phyloP scores from a whole-genome alignment of 1,140 invertebrate species.

The Heterodera schachtii region DNA sequence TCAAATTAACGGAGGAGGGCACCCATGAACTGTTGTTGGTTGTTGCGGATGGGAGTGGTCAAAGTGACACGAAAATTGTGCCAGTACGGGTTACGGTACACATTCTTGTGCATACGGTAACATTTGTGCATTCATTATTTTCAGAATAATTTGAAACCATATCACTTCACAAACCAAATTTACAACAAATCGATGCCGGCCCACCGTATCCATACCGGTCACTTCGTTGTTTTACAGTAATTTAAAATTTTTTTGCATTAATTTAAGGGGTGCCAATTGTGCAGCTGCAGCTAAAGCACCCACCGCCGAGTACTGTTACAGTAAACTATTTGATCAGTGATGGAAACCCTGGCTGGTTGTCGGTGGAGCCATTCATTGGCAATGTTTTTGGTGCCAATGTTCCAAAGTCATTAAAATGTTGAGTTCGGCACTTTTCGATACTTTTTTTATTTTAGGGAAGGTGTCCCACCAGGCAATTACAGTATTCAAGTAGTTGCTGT shows the following conservation, averaged over 20 bases:
- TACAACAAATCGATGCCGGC: slow-evolving; percentile 29
- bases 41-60: slow-evolving; percentile 9
- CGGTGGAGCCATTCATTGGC: slow-evolving; percentile 44
- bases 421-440: no score
- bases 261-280: slow-evolving; percentile 16
- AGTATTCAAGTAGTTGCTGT: slow-evolving; percentile 14
- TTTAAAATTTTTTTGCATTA: background rate
- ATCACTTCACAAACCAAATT: slow-evolving; percentile 6
- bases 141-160: slow-evolving; percentile 9
- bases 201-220: slow-evolving; percentile 35
- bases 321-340: slow-evolving; percentile 41
- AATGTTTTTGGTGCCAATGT: slow-evolving; percentile 48
- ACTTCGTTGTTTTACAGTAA: background rate
- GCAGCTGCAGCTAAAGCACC: slow-evolving; percentile 11
- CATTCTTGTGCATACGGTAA: background rate
- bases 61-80: slow-evolving; percentile 6
- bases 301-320: slow-evolving; percentile 9
- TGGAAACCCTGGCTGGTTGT: slow-evolving; percentile 48
- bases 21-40: slow-evolving; percentile 1
- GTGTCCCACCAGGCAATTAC: slow-evolving; percentile 12
- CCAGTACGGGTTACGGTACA: background rate
- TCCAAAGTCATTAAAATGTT: slow-evolving; percentile 18
- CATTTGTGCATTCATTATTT: background rate
- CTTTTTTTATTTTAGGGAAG: background rate
- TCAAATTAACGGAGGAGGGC: background rate